phyloP scores from a whole-genome alignment of 2,888 invertebrate genomes.

The Drosophila peninsularis region DNA sequence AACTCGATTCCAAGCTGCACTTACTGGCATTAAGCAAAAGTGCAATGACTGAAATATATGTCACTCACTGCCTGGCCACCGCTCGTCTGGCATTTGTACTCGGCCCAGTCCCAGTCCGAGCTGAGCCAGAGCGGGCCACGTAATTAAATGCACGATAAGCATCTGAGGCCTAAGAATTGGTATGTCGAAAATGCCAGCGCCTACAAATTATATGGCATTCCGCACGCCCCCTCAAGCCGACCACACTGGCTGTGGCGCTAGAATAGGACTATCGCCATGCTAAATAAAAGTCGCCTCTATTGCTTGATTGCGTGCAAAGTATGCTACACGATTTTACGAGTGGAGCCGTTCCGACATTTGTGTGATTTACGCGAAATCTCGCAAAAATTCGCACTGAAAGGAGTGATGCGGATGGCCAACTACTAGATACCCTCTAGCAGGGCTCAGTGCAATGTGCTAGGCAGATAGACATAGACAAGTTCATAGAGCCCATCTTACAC shows the following conservation, averaged over 20 bases:
- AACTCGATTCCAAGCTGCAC: slow-evolving; percentile 7
- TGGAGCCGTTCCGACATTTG: slow-evolving; percentile 61
- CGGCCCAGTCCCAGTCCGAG: slow-evolving; percentile 18
- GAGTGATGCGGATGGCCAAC: neutral
- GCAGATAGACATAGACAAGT: too few species aligned
- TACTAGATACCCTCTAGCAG: neutral
- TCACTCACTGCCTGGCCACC: slow-evolving; percentile 38
- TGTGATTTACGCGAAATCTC: slow-evolving; percentile 68
- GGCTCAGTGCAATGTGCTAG: neutral
- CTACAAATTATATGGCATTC: slow-evolving; percentile 60
- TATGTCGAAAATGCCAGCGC: slow-evolving; percentile 55
- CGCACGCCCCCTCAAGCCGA: neutral
- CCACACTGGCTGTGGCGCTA: neutral
- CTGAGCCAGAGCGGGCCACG: slow-evolving; percentile 24
- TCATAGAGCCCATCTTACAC: neutral
- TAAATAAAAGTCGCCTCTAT: slow-evolving; percentile 52
- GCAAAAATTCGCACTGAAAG: slow-evolving; percentile 46
- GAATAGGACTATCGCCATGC: slow-evolving; percentile 24
- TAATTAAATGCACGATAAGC: slow-evolving; percentile 69
- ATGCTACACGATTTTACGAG: slow-evolving; percentile 54
- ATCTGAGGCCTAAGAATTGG: slow-evolving; percentile 34
- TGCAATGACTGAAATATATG: slow-evolving; percentile 66
- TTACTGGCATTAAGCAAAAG: slow-evolving; percentile 38
- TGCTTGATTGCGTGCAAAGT: slow-evolving; percentile 63
- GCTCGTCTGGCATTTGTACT: slow-evolving; percentile 21